Evolutionary conservation across 2,113 vertebrate genomes (phyloP).

Genomic region (Eupsittula cactorum): DNA sequence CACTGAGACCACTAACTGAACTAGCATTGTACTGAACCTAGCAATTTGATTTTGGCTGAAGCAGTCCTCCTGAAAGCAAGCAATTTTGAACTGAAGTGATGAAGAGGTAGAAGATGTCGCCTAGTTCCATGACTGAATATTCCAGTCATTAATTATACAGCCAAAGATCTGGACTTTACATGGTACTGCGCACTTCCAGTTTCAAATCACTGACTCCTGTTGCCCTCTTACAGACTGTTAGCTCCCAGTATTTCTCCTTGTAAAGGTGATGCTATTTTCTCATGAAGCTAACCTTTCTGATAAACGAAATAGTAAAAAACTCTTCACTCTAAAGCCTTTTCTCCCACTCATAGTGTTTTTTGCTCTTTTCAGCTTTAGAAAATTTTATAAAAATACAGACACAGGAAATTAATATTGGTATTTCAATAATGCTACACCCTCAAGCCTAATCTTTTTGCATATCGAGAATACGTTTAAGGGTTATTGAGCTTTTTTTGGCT

Average conservation of each 20-base stretch:
- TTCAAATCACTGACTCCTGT: not conserved
- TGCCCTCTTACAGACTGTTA: not conserved
- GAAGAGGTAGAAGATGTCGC: not conserved
- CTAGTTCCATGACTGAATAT: not conserved
- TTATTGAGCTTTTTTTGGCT: not conserved
- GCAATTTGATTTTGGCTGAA: not conserved
- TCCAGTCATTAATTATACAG: not conserved
- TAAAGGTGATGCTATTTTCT: not conserved
- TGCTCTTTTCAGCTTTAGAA: not conserved
- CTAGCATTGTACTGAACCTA: not conserved
- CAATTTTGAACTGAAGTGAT: not conserved
- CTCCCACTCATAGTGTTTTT: not conserved
- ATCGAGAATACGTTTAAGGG: not conserved
- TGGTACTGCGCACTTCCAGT: not conserved
- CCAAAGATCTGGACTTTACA: not conserved
- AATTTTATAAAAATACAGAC: not conserved
- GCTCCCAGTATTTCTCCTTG: not conserved
- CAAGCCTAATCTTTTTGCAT: not conserved
- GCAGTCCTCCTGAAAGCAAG: not conserved
- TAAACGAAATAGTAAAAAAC: not conserved
- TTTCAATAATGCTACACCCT: not conserved
- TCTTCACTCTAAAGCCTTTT: not conserved
- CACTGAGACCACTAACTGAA: not conserved
- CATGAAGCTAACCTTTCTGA: not conserved
- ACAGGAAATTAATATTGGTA: not conserved